Conservation (phyloP, 1,140 invertebrate species). For the Drosophila arizonae region DNA sequence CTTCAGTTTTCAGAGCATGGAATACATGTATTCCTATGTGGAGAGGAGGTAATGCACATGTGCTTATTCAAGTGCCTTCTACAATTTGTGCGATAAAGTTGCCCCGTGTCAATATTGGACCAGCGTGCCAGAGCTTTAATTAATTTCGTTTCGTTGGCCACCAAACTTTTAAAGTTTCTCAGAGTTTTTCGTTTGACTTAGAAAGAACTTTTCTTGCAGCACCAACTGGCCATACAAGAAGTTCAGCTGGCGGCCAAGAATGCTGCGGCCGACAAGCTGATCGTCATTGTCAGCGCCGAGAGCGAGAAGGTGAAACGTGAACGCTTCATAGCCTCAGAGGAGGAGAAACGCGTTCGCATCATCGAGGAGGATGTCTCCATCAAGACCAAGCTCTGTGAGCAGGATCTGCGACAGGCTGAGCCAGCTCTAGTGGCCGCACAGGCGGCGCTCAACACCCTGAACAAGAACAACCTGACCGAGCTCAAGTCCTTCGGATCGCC, state of each 20-base stretch:
- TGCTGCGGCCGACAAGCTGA: constrained; percentile 94
- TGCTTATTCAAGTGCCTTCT: constrained; percentile 29
- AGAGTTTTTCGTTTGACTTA: constrained; percentile 47
- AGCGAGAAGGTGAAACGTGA: constrained; percentile 95
- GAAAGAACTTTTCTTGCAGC: constrained; percentile 74
- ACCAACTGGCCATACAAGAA: constrained; percentile 94
- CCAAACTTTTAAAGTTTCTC: constrained; percentile 45
- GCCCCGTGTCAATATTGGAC: constrained; percentile 65
- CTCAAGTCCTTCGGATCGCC: constrained; percentile 96
- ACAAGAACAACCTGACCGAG: constrained; percentile 97
- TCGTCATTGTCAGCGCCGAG: constrained; percentile 92
- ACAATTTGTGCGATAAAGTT: constrained; percentile 62
- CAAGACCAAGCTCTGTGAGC: constrained; percentile 92
- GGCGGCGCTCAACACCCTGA: constrained; percentile 95
- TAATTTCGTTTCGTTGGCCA: constrained; percentile 49
- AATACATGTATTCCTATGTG: too few relatives aligned
- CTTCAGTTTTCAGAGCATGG: constrained; percentile 3
- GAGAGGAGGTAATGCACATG: not conserved
- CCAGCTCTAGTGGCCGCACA: constrained; percentile 95
- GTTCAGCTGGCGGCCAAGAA: constrained; percentile 93
- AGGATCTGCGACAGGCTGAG: constrained; percentile 95
- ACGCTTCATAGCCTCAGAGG: constrained; percentile 89
- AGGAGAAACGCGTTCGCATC: constrained; percentile 95
- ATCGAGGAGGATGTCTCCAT: constrained; percentile 91
- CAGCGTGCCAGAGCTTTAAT: constrained; percentile 71